Base-by-base conservation (phyloP, 2,113 vertebrate species). In the Stegastes partitus region DNA sequence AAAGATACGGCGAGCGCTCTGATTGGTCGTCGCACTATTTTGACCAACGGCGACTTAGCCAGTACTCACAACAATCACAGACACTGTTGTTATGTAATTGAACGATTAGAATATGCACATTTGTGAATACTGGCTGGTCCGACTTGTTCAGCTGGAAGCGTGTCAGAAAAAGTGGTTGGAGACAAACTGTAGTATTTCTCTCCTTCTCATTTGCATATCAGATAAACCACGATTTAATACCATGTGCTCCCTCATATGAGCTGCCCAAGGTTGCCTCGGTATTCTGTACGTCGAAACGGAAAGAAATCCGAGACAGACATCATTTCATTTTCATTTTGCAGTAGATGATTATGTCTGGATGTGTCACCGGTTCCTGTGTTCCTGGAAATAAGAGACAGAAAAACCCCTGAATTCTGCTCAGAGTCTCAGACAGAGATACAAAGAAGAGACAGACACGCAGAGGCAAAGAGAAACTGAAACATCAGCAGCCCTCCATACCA, bases 61-160 rank as follows among this genome's bases (percentile, higher is more conserved):
- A 75, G 53, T 57, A n/a, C 70, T 85, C 74, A 87, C 70, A 83
- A 90, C 77, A 82, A 90, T 88, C 76, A 73, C 91, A 88, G 82
- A 86, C 75, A 81, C 88, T 92, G 89, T 92, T 88, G 90, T 92
- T 92, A 90, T 90, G 89, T 87, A 89, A 92, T 21, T 68, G 55
- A 83, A 77, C 53, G 65, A 87, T 86, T 84, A 82, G 83, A 91
- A 87, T 87, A 89, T 89, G 87, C 82, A 87, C 78, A 78, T 90
- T 91, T 85, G 77, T 56, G 79, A 83, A 84, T 28, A 51, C 79
- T 82, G 89, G 80, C 87, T 59, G 14, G 66, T 81, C 28, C 54
- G 18, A 50, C 70, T 79, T 74, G 74, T 68, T 64, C 44, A 76
- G 58, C 47, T 87, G 84, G 83, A 89, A 56, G 19, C 37, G 44